These are phyloP conservation scores for Crenichthys baileyi DNA, from an alignment of 2,797 vertebrate genomes.

Conservation along the genomic window DNA sequence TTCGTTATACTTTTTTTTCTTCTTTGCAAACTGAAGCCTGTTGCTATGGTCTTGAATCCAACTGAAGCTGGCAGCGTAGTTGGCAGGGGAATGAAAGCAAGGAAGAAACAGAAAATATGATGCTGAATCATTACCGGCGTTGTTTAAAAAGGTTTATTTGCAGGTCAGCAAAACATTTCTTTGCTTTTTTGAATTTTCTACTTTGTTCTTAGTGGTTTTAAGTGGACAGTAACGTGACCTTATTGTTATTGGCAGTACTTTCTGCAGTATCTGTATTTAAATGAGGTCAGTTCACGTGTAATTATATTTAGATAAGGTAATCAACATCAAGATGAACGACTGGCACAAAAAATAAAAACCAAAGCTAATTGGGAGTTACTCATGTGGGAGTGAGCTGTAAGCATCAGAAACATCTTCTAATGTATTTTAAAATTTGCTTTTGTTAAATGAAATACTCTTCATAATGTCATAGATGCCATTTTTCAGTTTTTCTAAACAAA, in stretches of 20 bases:
- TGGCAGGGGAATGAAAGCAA: slow-evolving; percentile 28
- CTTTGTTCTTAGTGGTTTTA: not conserved
- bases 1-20: slow-evolving; percentile 38
- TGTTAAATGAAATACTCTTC: too few species aligned
- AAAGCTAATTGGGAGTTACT: too few species aligned
- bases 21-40: slow-evolving; percentile 44
- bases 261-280: slow-evolving; percentile 18
- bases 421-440: too few species aligned
- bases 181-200: slow-evolving; percentile 31
- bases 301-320: slow-evolving; percentile 27
- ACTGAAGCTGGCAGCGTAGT: slow-evolving; percentile 40
- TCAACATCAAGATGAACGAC: slow-evolving; percentile 7
- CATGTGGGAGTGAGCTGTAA: too few species aligned
- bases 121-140: slow-evolving; percentile 51
- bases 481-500: too few species aligned
- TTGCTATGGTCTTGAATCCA: slow-evolving; percentile 53
- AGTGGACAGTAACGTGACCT: slow-evolving; percentile 17
- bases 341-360: not conserved
- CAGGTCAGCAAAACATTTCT: not conserved
- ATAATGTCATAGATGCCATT: too few species aligned
- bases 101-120: slow-evolving; percentile 32
- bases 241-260: not conserved
- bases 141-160: slow-evolving; percentile 41
- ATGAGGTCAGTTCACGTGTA: slow-evolving; percentile 15
- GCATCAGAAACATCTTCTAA: too few species aligned